Evolutionary conservation across 2,113 vertebrate species (phyloP).

Genomic region (Ciconia maguari): DNA sequence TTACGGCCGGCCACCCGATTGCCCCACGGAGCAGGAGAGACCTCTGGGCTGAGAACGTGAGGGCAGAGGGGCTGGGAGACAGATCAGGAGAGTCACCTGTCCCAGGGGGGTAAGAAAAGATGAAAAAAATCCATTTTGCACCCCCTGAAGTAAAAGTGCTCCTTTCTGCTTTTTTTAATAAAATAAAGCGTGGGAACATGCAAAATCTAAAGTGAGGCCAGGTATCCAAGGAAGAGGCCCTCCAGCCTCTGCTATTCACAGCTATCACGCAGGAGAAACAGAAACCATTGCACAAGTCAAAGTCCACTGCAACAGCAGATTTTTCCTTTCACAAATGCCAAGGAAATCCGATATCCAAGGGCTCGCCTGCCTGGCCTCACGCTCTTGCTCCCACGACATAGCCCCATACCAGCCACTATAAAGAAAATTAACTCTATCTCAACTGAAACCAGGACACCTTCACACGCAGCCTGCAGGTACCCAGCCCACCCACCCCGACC

Average conservation of each 20-base stretch:
- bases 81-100: background rate
- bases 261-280: background rate
- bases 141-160: background rate
- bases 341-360: background rate
- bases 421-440: too few species aligned
- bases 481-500: accelerated
- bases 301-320: background rate
- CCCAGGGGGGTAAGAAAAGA: background rate
- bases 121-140: background rate
- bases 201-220: background rate
- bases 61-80: background rate
- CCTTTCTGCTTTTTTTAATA: background rate
- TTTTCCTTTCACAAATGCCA: background rate
- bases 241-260: background rate
- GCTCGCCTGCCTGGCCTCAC: accelerated
- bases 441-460: background rate
- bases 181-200: background rate
- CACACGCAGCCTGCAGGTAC: background rate
- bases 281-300: background rate
- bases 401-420: too few species aligned
- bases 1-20: accelerated
- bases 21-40: background rate
- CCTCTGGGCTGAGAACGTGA: background rate
- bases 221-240: background rate
- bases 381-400: accelerated